phyloP scores from a whole-genome alignment of 2,888 invertebrate species.

The Brachyopa scutellaris region DNA sequence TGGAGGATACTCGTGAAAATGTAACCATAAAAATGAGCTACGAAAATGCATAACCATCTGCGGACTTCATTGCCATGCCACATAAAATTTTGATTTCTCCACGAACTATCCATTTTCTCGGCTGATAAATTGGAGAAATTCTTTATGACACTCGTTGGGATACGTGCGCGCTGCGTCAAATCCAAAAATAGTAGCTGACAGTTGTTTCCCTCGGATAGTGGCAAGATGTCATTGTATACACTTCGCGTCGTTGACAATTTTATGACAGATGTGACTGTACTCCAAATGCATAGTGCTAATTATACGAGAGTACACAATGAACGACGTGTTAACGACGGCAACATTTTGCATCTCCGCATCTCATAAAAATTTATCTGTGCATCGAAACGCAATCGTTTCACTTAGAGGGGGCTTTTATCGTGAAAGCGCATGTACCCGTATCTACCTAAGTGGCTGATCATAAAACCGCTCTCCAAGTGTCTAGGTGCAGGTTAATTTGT shows the following conservation, averaged over 20 bases:
- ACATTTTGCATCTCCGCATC: constrained; percentile 28
- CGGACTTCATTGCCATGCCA: constrained; percentile 46
- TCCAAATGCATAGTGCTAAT: constrained; percentile 55
- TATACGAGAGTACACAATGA: constrained; percentile 47
- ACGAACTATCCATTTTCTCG: background rate
- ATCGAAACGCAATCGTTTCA: constrained; percentile 24
- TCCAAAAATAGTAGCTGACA: constrained; percentile 62
- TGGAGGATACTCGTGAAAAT: constrained; percentile 40
- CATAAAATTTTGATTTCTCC: constrained; percentile 58
- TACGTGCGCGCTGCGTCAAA: no score
- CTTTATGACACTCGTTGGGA: no score
- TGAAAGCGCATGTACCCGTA: constrained; percentile 46
- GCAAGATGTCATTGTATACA: constrained; percentile 44
- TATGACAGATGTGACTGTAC: constrained; percentile 54
- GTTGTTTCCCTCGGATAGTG: constrained; percentile 22
- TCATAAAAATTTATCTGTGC: constrained; percentile 29
- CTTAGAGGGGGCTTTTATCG: constrained; percentile 37
- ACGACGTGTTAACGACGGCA: constrained; percentile 57
- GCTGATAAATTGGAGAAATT: no score
- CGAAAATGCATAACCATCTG: constrained; percentile 45
- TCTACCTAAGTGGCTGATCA: constrained; percentile 46
- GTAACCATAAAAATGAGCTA: constrained; percentile 51
- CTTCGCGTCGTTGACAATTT: constrained; percentile 44
- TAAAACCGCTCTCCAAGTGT: constrained; percentile 42
- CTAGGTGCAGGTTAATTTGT: constrained; percentile 36